Evolutionary conservation across 2,797 vertebrate genomes (phyloP).

Genomic region (Sebastiscus tertius): DNA sequence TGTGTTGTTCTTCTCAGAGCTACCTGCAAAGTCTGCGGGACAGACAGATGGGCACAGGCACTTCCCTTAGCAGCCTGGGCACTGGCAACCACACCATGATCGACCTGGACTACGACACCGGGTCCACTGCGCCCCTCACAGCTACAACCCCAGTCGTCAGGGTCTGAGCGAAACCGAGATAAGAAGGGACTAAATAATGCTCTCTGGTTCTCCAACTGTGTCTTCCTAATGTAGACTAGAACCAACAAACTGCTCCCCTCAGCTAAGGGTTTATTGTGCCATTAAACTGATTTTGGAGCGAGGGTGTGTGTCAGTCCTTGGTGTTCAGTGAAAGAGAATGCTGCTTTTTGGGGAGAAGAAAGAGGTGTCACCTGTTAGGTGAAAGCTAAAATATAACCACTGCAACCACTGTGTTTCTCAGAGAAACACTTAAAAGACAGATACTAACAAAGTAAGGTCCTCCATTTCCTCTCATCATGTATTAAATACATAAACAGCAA

Average conservation of each 20-base stretch:
- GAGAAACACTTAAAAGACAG: slow-evolving; percentile 36
- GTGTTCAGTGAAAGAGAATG: slow-evolving; percentile 26
- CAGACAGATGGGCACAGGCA: slow-evolving; percentile 84
- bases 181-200: slow-evolving; percentile 24
- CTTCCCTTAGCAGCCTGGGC: slow-evolving; percentile 84
- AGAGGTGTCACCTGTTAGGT: slow-evolving; percentile 24
- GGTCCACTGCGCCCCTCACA: slow-evolving; percentile 86
- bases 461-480: slow-evolving; percentile 48
- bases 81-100: slow-evolving; percentile 81
- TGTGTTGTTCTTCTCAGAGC: slow-evolving; percentile 77
- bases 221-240: slow-evolving; percentile 43
- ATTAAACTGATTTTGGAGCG: not conserved
- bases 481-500: slow-evolving; percentile 55
- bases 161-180: slow-evolving; percentile 73
- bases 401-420: slow-evolving; percentile 65
- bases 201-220: slow-evolving; percentile 22
- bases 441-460: slow-evolving; percentile 41
- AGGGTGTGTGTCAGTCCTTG: slow-evolving; percentile 3
- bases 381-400: slow-evolving; percentile 68
- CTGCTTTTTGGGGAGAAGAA: slow-evolving; percentile 22
- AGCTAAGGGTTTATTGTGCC: not conserved
- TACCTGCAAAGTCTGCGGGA: slow-evolving; percentile 91
- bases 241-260: slow-evolving; percentile 7
- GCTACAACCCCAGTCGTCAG: slow-evolving; percentile 77
- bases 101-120: slow-evolving; percentile 87